Evolutionary conservation across 2,113 vertebrate species (phyloP).

Genomic region (Laticauda laticaudata): DNA sequence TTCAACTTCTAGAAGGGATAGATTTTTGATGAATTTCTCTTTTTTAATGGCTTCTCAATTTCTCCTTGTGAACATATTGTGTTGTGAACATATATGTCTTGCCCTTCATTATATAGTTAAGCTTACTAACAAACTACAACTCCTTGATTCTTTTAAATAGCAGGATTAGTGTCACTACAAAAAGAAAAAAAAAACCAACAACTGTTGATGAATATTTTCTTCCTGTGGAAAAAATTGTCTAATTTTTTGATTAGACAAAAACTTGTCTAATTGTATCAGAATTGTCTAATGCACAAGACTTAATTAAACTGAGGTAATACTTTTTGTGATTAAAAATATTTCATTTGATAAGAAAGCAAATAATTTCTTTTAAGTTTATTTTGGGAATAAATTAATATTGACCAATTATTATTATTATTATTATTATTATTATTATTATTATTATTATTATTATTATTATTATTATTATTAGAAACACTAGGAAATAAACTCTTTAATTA

Average conservation of each 20-base stretch:
- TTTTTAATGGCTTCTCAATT: background rate
- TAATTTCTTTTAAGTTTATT: background rate
- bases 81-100: background rate
- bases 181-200: background rate
- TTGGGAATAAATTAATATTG: background rate
- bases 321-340: background rate
- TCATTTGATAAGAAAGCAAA: background rate
- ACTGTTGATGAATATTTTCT: background rate
- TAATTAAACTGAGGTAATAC: background rate
- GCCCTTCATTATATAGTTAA: background rate
- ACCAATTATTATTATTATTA: too few relatives aligned
- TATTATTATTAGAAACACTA: too few relatives aligned
- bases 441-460: too few relatives aligned
- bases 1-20: background rate
- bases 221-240: background rate
- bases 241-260: too few relatives aligned
- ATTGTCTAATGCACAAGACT: background rate
- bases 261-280: background rate
- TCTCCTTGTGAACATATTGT: background rate
- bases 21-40: background rate
- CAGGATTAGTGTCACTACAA: background rate
- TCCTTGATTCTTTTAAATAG: background rate
- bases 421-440: too few relatives aligned
- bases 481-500: background rate
- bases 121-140: background rate